Evolutionary conservation across 2,888 invertebrate genomes (phyloP).

Genomic region (Scaptomyza tumidula): DNA sequence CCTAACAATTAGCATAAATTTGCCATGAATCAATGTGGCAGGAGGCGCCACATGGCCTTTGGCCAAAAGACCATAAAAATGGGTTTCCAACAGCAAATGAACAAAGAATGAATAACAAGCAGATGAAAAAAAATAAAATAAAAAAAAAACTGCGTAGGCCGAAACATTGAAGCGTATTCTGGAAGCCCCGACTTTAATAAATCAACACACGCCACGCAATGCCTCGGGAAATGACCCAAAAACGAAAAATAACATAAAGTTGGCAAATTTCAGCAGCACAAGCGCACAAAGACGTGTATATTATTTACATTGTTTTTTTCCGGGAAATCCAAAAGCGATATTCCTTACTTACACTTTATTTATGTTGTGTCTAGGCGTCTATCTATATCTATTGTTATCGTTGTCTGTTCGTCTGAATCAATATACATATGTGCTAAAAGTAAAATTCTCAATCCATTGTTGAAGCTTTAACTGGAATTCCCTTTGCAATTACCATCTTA

Average conservation of each 20-base stretch:
- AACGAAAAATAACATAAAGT: background rate
- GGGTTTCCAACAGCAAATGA: slow-evolving; percentile 15
- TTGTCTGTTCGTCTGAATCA: background rate
- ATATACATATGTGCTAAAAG: background rate
- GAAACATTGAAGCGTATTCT: slow-evolving; percentile 29
- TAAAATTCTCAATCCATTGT: background rate
- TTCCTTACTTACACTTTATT: slow-evolving; percentile 1
- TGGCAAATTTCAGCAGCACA: slow-evolving; percentile 27
- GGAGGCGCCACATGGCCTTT: slow-evolving; percentile 15
- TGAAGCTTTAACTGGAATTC: background rate
- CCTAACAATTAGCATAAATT: slow-evolving; percentile 74
- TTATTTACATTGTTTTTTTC: background rate
- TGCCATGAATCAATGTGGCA: slow-evolving; percentile 63
- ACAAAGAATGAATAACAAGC: slow-evolving; percentile 23
- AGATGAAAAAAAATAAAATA: slow-evolving; percentile 11
- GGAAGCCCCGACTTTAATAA: slow-evolving; percentile 53
- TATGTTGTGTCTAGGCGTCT: background rate
- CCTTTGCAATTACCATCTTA: background rate
- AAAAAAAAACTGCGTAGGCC: slow-evolving; percentile 36
- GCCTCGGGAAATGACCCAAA: slow-evolving; percentile 15
- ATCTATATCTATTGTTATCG: background rate
- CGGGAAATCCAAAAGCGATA: background rate
- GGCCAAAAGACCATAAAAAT: slow-evolving; percentile 31
- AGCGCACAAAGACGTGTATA: slow-evolving; percentile 12
- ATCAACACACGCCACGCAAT: slow-evolving; percentile 55